Percentiles rank a stretch among this genome's conserved stretches.
These are phyloP conservation scores for Drosophila trichaetosa DNA, from an alignment of 2,888 invertebrate genomes.

Conservation along the genomic window DNA sequence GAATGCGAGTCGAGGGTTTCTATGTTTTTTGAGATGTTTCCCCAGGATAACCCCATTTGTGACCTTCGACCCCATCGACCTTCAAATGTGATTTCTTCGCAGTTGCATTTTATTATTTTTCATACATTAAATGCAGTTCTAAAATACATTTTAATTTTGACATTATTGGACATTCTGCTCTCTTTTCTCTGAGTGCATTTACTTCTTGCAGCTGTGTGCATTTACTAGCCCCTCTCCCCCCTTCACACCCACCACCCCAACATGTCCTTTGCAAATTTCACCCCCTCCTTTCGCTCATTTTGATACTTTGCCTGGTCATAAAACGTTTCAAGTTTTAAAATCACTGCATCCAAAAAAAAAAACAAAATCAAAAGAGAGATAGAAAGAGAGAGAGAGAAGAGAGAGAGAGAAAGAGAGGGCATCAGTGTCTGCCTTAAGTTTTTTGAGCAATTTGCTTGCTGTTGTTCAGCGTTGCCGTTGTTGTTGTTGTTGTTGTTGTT, in stretches of 20 bases:
- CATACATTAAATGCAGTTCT: slow-evolving; percentile 29
- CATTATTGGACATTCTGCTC: neutral
- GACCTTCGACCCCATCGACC: neutral
- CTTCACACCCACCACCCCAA: neutral
- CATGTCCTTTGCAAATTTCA: neutral
- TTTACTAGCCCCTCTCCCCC: slow-evolving; percentile 38
- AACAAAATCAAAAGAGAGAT: neutral
- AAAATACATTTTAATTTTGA: neutral
- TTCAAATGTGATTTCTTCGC: neutral
- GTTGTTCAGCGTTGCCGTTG: slow-evolving; percentile 42
- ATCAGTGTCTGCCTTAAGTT: slow-evolving; percentile 60
- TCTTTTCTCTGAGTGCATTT: slow-evolving; percentile 54
- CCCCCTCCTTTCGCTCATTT: slow-evolving; percentile 18
- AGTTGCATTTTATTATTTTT: neutral
- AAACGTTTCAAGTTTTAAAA: slow-evolving; percentile 69
- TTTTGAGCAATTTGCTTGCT: slow-evolving; percentile 75
- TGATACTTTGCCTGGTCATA: slow-evolving; percentile 49
- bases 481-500: slow-evolving; percentile 30
- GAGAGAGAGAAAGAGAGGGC: neutral
- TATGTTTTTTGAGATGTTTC: neutral
- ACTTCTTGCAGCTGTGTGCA: slow-evolving; percentile 71
- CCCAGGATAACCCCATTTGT: neutral
- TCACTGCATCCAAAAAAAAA: slow-evolving; percentile 67
- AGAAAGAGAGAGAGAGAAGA: neutral
- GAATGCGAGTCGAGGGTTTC: neutral